Conservation (phyloP, 2,888 invertebrate genomes). For the Euzetes globulus region DNA sequence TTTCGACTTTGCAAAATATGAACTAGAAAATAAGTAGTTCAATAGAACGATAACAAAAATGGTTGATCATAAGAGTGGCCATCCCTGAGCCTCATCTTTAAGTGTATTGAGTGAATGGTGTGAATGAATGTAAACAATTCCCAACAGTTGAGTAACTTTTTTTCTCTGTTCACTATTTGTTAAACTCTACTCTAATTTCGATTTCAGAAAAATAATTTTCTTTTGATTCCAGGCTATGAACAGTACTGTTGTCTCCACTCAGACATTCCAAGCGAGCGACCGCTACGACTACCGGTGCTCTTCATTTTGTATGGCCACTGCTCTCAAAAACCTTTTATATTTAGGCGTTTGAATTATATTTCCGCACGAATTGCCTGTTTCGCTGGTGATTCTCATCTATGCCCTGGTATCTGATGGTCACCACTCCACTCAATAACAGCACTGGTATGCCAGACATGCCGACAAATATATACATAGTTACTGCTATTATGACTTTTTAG, state of each 20-base stretch:
- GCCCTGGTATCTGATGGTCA: not conserved
- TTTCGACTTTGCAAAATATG: too few relatives aligned
- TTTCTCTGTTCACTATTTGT: not conserved
- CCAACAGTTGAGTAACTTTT: conserved; percentile 4
- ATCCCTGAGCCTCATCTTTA: not conserved
- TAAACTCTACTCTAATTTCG: not conserved
- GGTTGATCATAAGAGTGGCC: too few relatives aligned
- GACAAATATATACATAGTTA: not conserved
- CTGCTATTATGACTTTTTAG: too few relatives aligned
- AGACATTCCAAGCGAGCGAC: not conserved
- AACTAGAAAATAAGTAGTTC: too few relatives aligned
- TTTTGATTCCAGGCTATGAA: too few relatives aligned
- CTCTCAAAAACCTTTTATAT: not conserved
- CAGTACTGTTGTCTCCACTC: too few relatives aligned
- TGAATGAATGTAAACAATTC: conserved; percentile 1
- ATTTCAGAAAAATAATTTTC: not conserved
- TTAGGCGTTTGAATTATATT: not conserved
- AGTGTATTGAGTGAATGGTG: not conserved
- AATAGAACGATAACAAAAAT: too few relatives aligned
- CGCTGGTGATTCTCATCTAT: not conserved
- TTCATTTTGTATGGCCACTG: not conserved
- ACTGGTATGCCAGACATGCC: not conserved
- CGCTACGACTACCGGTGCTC: not conserved
- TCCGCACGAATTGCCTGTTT: not conserved
- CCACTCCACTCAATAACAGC: not conserved